Base-by-base conservation (phyloP, 2,113 vertebrate species). In the Amphilophus citrinellus region DNA sequence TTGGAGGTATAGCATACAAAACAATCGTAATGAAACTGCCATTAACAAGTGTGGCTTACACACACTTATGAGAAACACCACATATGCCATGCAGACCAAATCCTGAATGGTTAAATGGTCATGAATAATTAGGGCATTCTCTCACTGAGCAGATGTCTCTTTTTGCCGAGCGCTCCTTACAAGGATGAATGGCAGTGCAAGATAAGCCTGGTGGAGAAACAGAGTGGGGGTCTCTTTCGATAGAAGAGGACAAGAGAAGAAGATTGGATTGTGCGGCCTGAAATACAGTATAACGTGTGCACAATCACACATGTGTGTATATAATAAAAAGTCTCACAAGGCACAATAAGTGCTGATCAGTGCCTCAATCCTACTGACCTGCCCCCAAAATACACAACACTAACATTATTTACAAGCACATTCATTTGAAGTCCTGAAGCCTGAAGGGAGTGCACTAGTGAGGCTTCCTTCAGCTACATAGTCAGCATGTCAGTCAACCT, bases 51-150 rank as follows among this genome's bases (percentile, higher is more conserved):
- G 88, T 82, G 91, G 90, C 83, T 76, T 87, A 81, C 75, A 42
- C 65, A 27, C 79, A 87, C 86, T 90, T 86, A 87, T 95, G 93
- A 92, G 94, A 95, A 94, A 92, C 75, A 78, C 90, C 93, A 94
- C 95, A 96, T 94, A 96, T 95, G 93, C 89, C 86, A 57, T 77
- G 37, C 91, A 94, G 92, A 94, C 80, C 89, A 91, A 94, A 94
- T 93, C 92, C 94, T 94, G 93, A 95, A 96, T 96, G 94, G 94
- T 90, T 95, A 95, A 95, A 95, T 95, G 93, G 89, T 96, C 92
- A 96, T 96, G 95, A 96, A 96, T 96, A 96, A 96, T 96, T 95
- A 96, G 95, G 92, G 93, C 94, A 94, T 95, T 96, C 95, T 95
- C 93, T 95, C 92, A 95, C 90, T 91, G 92, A 96, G 93, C 95